A percentile compares a stretch with the other conserved stretches of the same genome.
Evolutionary conservation across 1,140 invertebrate species (phyloP).

Genomic region (Drosophila albomicans): DNA sequence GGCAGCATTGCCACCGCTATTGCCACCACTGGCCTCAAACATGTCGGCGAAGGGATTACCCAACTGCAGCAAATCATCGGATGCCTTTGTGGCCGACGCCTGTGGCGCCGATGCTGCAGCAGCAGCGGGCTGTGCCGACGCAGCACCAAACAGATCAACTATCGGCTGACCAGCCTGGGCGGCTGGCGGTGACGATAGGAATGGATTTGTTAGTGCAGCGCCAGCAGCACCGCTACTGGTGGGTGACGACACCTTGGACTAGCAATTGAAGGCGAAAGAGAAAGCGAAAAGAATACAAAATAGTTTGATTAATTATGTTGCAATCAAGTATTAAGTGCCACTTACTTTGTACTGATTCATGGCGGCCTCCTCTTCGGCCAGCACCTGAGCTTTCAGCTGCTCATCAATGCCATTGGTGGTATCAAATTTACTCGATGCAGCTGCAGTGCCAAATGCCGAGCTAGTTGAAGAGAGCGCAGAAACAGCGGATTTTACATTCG

Average conservation of each 20-base stretch:
- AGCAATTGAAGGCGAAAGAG: conserved; percentile 47
- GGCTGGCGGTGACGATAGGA: conserved; percentile 89
- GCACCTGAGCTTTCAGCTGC: conserved; percentile 92
- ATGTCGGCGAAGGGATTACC: conserved; percentile 96
- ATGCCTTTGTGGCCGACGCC: conserved; percentile 88
- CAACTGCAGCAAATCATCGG: conserved; percentile 95
- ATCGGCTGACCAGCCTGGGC: conserved; percentile 88
- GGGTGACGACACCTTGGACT: conserved; percentile 93
- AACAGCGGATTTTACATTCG: conserved; percentile 95
- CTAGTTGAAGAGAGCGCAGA: conserved; percentile 95
- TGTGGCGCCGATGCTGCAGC: conserved; percentile 73
- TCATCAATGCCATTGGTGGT: conserved; percentile 93
- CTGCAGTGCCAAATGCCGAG: conserved; percentile 93
- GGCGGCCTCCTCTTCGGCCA: conserved; percentile 97
- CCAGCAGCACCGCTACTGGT: conserved; percentile 86
- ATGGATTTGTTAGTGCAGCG: conserved; percentile 92
- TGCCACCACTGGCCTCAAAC: conserved; percentile 87
- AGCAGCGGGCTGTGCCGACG: conserved; percentile 85
- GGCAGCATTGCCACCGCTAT: conserved; percentile 83
- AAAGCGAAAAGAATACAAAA: conserved; percentile 60
- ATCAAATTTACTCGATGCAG: conserved; percentile 90
- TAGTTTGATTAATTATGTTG: conserved; percentile 37
- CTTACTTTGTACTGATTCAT: conserved; percentile 97
- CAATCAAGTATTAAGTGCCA: conserved; percentile 17
- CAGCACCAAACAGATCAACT: conserved; percentile 91